These are phyloP conservation scores for Clarias platycephalus DNA, from an alignment of 2,797 vertebrate genomes.

Conservation along the genomic window DNA sequence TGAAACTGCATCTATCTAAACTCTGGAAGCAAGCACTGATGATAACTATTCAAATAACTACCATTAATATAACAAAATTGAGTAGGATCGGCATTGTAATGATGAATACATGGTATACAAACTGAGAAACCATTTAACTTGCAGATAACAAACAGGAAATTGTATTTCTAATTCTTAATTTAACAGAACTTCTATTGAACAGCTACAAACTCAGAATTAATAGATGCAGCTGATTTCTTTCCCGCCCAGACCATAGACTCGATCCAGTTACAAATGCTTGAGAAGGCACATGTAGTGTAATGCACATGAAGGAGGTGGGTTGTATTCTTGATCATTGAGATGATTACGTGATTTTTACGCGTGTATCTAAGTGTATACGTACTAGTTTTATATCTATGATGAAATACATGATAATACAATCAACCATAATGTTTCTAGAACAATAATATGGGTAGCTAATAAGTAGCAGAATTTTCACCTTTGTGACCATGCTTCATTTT, in stretches of 20 bases:
- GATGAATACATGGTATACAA: background rate
- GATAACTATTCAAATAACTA: background rate
- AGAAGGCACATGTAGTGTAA: background rate
- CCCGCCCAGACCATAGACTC: background rate
- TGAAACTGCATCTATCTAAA: background rate
- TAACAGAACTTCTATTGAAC: background rate
- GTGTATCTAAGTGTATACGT: background rate
- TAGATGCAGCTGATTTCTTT: background rate
- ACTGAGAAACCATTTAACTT: background rate
- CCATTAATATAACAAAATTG: background rate
- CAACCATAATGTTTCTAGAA: background rate
- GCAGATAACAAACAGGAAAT: background rate
- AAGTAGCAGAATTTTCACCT: background rate
- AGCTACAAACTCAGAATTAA: background rate
- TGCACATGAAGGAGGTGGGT: background rate
- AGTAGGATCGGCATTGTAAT: background rate
- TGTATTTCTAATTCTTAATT: background rate
- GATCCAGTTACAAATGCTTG: background rate
- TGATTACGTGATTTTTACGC: background rate
- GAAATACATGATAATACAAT: background rate
- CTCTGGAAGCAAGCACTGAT: background rate
- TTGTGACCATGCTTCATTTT: constrained; percentile 6
- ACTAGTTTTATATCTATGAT: background rate
- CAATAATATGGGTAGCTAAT: background rate
- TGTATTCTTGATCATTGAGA: background rate